Percentiles rank a stretch among this genome's conserved stretches.
phyloP scores from a whole-genome alignment of 2,797 vertebrate genomes.

The Bucorvus abyssinicus region DNA sequence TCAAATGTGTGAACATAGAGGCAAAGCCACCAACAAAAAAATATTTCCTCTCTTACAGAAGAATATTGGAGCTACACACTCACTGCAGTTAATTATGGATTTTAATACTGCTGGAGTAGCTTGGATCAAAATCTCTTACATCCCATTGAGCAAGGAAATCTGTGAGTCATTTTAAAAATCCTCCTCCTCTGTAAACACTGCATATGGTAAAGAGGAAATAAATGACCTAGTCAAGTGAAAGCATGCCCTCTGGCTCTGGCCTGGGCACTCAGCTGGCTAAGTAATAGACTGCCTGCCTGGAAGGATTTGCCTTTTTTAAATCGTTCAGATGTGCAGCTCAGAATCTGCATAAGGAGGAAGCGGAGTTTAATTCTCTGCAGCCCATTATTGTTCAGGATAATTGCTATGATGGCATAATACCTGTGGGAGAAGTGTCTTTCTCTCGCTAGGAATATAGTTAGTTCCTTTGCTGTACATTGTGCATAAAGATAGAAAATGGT shows the following conservation, averaged over 20 bases:
- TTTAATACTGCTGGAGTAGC: neutral
- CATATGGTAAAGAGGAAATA: neutral
- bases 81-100: neutral
- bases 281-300: neutral
- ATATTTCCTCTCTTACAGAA: neutral
- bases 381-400: conserved; percentile 36
- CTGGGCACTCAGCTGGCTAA: neutral
- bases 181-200: neutral
- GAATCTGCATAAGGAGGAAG: neutral
- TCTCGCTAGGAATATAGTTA: neutral
- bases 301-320: neutral
- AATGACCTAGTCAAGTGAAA: conserved; percentile 16
- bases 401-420: neutral
- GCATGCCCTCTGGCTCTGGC: conserved; percentile 10
- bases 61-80: neutral
- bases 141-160: neutral
- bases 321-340: neutral
- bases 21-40: neutral
- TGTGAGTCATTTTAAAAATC: neutral
- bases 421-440: neutral
- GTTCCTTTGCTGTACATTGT: neutral
- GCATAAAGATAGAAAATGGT: neutral
- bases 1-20: neutral
- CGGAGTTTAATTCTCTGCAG: conserved; percentile 22
- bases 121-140: neutral